Evolutionary conservation across 2,888 invertebrate genomes (phyloP).

Genomic region (Pseudanteris insignis): DNA sequence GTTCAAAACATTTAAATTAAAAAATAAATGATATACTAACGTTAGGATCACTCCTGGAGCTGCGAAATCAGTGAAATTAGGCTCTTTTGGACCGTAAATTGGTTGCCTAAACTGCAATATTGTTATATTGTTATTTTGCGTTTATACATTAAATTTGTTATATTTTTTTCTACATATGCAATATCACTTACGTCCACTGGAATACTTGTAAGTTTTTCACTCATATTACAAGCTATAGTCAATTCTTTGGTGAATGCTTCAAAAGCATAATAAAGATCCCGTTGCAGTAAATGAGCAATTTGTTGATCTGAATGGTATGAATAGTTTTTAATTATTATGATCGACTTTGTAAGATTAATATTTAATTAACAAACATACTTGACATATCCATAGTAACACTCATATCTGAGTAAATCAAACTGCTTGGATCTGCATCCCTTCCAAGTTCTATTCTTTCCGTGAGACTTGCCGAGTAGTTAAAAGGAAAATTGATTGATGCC

Average conservation of each 20-base stretch:
- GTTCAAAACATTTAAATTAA: background rate
- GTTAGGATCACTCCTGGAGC: conserved; percentile 92
- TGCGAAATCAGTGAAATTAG: conserved; percentile 93
- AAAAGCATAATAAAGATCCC: conserved; percentile 79
- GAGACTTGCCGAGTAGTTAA: conserved; percentile 80
- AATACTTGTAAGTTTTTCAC: conserved; percentile 71
- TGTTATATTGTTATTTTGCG: no score
- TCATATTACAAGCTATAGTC: conserved; percentile 73
- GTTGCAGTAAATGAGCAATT: conserved; percentile 81
- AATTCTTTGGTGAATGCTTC: conserved; percentile 76
- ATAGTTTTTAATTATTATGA: no score
- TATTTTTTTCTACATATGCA: no score
- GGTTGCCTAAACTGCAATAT: conserved; percentile 76
- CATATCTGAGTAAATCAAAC: conserved; percentile 74
- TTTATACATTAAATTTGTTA: no score
- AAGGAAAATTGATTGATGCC: conserved; percentile 78
- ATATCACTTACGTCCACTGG: conserved; percentile 74
- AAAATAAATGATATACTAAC: conserved; percentile 68
- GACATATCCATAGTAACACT: conserved; percentile 83
- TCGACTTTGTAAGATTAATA: background rate
- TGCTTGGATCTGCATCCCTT: conserved; percentile 70
- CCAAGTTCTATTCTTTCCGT: conserved; percentile 72
- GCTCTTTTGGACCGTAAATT: conserved; percentile 78
- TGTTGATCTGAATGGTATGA: conserved; percentile 93
- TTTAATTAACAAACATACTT: conserved; percentile 73